Base-by-base conservation (phyloP, 2,797 vertebrate species). In the Atherinosoma microstoma region DNA sequence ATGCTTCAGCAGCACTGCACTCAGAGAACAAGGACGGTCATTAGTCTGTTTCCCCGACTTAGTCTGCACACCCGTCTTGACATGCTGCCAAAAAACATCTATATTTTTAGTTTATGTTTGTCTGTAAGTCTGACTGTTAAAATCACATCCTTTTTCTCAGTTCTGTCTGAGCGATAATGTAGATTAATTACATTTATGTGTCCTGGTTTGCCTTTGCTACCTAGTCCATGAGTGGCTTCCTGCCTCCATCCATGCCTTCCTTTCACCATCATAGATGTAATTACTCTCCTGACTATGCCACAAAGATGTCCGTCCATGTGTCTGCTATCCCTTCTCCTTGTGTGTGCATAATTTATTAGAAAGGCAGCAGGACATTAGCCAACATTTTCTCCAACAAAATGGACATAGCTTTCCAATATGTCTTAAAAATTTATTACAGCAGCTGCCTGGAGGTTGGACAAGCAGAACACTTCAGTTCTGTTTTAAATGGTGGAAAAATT, bases 261-360 rank as follows among this genome's bases (percentile, higher is more conserved):
- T 69, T 64, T 71, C 34, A 72, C 13, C 2, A 54, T 59, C 78
- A 56, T 62, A 73, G 80, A 85, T 89, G 78, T 84, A 68, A 88
- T 89, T 81, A 85, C 65, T 78, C 76, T 22, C 75, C 77, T 59
- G 66, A 66, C 67, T 27, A 13, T 30, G 71, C 47, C 27, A 45
- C 47, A 62, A 29, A 80, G 72, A 82, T 58, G 65, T 30, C 36
- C 47, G 69, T 73, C 73, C 65, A 10, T 70, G 63, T 38, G 54
- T 49, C 63, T 79, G 68, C 79, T 78, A 32, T 62, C n/a, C 58
- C 57, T 58, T 80, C 69, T 68, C 70, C 30, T 22, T 35, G 49
- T 51, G 53, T 40, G 16, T 89, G 15, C 70, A 81, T 85, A 62
- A 73, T 88, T 85, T 66, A 84, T 81, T 64, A 79, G 82, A 18